phyloP scores from a whole-genome alignment of 2,113 vertebrate genomes.

The Chunga burmeisteri region DNA sequence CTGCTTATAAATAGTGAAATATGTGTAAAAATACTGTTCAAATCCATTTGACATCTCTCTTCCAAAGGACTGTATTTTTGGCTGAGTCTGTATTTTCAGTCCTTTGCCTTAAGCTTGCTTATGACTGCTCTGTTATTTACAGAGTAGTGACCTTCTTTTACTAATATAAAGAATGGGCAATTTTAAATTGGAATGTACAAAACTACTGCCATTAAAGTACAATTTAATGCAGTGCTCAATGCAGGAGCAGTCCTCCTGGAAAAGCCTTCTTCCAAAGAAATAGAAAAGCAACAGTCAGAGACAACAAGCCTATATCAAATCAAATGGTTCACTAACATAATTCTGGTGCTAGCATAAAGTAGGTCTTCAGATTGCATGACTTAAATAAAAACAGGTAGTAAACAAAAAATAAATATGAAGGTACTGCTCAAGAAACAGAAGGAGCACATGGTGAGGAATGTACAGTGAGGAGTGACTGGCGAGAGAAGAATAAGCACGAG shows the following conservation, averaged over 20 bases:
- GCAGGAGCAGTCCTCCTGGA: not conserved
- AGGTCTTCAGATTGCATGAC: not conserved
- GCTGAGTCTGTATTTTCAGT: not conserved
- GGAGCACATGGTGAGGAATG: not conserved
- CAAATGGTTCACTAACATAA: not conserved
- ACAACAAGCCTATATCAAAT: not conserved
- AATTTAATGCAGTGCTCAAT: not conserved
- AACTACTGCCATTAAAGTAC: not conserved
- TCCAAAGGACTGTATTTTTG: conserved; percentile 14
- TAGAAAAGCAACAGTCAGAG: not conserved
- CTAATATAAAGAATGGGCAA: not conserved
- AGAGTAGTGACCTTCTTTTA: conserved; percentile 6
- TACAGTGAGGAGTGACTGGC: not conserved
- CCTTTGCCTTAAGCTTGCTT: not conserved
- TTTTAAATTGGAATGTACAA: conserved; percentile 18
- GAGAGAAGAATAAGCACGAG: not conserved
- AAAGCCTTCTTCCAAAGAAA: not conserved
- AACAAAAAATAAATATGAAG: not conserved
- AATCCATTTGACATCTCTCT: conserved; percentile 6
- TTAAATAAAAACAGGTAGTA: not conserved
- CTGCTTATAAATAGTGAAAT: conserved; percentile 38
- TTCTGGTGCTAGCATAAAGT: not conserved
- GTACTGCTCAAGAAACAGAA: not conserved
- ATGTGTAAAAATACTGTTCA: conserved; percentile 3
- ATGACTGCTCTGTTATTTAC: conserved; percentile 23